Base-by-base conservation (phyloP, 1,140 invertebrate genomes). In the Drosophila hydei region DNA sequence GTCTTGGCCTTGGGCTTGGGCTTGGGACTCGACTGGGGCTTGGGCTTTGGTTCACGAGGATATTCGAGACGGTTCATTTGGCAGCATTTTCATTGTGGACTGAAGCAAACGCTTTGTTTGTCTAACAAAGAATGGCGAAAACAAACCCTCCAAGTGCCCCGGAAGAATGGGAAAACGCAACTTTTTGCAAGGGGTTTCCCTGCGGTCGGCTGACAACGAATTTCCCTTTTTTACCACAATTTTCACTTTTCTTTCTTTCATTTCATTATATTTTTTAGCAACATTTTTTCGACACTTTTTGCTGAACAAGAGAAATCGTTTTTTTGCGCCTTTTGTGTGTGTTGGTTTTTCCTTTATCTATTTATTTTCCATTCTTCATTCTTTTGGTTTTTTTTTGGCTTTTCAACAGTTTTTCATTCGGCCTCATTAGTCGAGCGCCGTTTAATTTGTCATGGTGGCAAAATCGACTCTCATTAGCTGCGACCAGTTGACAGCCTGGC, bases 381-480 rank as follows among this genome's bases (percentile, higher is more conserved):
- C 19, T 54, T 14, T 54, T 54, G 51, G 33, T 67, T 67, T 75
- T 68, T 60, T 73, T 75, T 67, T 61, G 77, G 77, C 77, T 81
- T 85, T 87, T 81, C 67, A 87, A 54, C 75, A 77, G 71, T 72
- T 80, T 75, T 51, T 58, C 43, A 51, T 14, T 62, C 38, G 77
- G 72, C 62, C 83, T 88, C 81, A 87, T 87, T 87, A 87, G 72
- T 47, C 36, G 77, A 81, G 51, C 55, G 83, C 83, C 79, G 63
- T 88, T 81, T 75, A 88, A 87, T 87, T 87, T 81, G 81, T 81
- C 83, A 81, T 60, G 72, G 70, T 60, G 74, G 65, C 77, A 70
- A 77, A 77, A 80, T 85, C 64, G 85, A 80, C 59, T 48, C 79
- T 84, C 79, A 81, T 81, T 81, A 84, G 72, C 58, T 55, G 62